Conservation (phyloP, 1,140 invertebrate species). For the Latrodectus geometricus region DNA sequence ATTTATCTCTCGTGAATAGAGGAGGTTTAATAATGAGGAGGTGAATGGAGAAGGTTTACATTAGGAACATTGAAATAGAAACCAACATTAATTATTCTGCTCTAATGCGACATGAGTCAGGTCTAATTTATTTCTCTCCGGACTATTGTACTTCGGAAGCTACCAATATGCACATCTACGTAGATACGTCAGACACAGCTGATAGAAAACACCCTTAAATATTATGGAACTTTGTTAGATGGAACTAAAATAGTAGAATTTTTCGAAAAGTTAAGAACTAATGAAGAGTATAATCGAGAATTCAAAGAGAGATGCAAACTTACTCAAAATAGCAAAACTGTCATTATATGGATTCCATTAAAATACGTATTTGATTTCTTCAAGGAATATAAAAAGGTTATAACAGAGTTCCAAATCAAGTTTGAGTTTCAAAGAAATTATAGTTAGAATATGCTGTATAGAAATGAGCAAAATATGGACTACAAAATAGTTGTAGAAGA, state of each 20-base stretch:
- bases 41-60: neutral
- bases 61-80: neutral
- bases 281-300: slow-evolving; percentile 16
- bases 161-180: slow-evolving; percentile 16
- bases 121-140: neutral
- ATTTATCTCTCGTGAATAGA: too few species aligned
- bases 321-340: too few species aligned
- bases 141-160: neutral
- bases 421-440: slow-evolving; percentile 21
- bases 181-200: neutral
- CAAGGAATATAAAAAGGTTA: slow-evolving; percentile 19
- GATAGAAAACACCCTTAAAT: neutral
- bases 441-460: slow-evolving; percentile 14
- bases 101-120: neutral
- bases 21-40: too few species aligned
- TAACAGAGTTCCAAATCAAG: neutral
- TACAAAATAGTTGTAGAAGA: slow-evolving; percentile 27
- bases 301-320: too few species aligned
- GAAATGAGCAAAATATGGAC: neutral
- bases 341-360: too few species aligned
- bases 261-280: neutral
- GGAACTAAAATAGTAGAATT: neutral
- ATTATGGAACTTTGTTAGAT: neutral
- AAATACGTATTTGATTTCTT: too few species aligned
- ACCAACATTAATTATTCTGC: too few species aligned